These are phyloP conservation scores for Cygnus olor DNA, from an alignment of 2,797 vertebrate genomes.

Conservation along the genomic window DNA sequence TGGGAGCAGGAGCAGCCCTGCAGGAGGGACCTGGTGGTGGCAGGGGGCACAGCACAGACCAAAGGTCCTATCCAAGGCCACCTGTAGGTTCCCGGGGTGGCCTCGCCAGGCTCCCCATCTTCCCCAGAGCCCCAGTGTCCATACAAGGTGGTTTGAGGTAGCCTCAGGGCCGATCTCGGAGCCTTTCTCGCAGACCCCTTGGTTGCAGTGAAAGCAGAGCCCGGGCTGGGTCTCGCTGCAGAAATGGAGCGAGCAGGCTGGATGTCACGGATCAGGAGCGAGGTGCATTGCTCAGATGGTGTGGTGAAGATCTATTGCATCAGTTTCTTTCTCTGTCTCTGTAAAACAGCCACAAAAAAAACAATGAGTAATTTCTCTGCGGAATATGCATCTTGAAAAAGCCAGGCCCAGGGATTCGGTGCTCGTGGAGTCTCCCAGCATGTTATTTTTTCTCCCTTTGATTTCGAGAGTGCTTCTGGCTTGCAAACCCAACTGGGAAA, in stretches of 20 bases:
- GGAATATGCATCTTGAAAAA: constrained; percentile 51
- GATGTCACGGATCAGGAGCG: not conserved
- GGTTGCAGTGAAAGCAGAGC: not conserved
- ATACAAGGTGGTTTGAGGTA: fast-evolving
- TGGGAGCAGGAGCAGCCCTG: not conserved
- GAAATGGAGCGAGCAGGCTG: not conserved
- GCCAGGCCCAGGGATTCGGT: not conserved
- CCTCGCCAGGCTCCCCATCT: not conserved
- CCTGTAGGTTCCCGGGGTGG: not conserved
- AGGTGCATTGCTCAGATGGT: constrained; percentile 51
- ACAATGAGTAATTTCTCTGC: constrained; percentile 65
- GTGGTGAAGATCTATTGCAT: constrained; percentile 59
- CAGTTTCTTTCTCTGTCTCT: constrained; percentile 54
- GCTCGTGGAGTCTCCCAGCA: not conserved
- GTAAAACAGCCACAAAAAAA: constrained; percentile 63
- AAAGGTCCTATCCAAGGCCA: not conserved
- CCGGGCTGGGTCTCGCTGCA: not conserved
- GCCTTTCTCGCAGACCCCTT: fast-evolving
- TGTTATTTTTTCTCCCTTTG: not conserved
- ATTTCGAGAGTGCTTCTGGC: not conserved
- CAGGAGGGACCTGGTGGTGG: not conserved
- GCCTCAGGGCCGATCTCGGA: fast-evolving
- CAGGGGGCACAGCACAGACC: not conserved
- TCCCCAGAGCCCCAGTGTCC: fast-evolving
- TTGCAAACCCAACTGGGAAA: not conserved